phyloP scores from a whole-genome alignment of 2,888 invertebrate species.

The Thymelicus sylvestris region DNA sequence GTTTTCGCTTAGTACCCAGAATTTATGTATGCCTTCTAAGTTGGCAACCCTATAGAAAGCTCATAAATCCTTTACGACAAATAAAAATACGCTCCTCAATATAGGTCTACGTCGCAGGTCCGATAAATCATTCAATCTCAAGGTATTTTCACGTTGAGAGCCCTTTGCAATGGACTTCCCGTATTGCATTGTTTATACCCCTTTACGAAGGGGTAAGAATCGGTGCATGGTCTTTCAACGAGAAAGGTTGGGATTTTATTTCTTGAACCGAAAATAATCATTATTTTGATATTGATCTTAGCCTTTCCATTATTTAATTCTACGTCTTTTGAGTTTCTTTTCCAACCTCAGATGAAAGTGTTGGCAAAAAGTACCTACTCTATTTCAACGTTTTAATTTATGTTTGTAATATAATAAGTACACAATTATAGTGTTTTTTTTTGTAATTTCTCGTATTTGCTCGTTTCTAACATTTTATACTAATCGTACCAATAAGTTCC shows the following conservation, averaged over 20 bases:
- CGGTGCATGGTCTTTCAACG: conserved; percentile 19
- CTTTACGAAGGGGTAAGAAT: conserved; percentile 18
- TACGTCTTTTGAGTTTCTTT: too few relatives aligned
- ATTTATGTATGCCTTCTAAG: background rate
- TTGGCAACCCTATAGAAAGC: conserved; percentile 46
- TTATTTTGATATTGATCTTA: background rate
- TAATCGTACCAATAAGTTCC: too few relatives aligned
- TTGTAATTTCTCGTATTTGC: too few relatives aligned
- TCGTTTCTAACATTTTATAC: too few relatives aligned
- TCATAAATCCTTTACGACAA: conserved; percentile 79
- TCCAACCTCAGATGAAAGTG: too few relatives aligned
- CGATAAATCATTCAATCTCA: conserved; percentile 76
- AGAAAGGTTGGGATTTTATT: conserved; percentile 6
- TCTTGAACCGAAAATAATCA: background rate
- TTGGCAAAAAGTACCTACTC: too few relatives aligned
- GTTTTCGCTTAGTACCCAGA: too few relatives aligned
- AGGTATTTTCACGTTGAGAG: conserved; percentile 49
- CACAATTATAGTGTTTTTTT: too few relatives aligned
- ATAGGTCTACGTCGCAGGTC: conserved; percentile 55
- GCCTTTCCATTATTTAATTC: background rate
- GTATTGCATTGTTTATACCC: conserved; percentile 32
- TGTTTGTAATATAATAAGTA: too few relatives aligned
- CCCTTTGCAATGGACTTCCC: conserved; percentile 26
- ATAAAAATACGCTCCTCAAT: conserved; percentile 70
- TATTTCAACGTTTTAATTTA: too few relatives aligned